Evolutionary conservation across 2,113 vertebrate genomes (phyloP), one percentile per base, ranked within the genome.

Genomic region (Actenoides lindsayi): DNA sequence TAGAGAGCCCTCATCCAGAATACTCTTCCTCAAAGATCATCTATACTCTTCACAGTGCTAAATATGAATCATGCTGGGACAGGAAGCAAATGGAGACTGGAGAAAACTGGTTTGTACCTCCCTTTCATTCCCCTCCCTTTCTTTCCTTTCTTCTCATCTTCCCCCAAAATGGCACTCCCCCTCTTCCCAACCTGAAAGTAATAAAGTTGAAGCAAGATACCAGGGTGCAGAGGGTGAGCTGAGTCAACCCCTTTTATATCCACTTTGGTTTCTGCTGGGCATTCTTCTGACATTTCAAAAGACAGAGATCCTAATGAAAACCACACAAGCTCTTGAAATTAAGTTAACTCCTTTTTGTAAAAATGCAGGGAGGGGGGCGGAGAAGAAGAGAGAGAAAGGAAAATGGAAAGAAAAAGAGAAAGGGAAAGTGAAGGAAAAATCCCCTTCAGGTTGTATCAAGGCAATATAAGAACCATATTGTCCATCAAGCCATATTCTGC

Each of bases 291-390:
- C 96, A 95, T 98, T 98, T 98, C 98, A 98, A 97, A 97, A 98
- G 97, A 95, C 97, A 97, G 96, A 37, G n/a, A 94, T 93, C 96
- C 96, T 98, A 98, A 98, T 98, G 97, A 98, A 98, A 98, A 98
- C 97, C 98, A 98, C 97, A 97, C 97, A 96, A 94, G 93, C 94
- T 96, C 97, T 96, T 92, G 90, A 98, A 98, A 98, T 97, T 96
- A 98, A 98, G 96, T 98, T 98, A 98, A 97, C 93, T 96, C 87
- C 89, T 97, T 97, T 83, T 83, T 91, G 87, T 91, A 82, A 88
- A 93, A 93, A 76, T 46, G 51, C 17, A 27, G 19, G 68, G 48
- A 11, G 6, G 51, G 42, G 9, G 5, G 51, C 37, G 27, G 53
- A 68, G 65, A 60, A 53, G 33, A 70, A 70, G 30, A 41, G 50